Evolutionary conservation across 2,797 vertebrate genomes (phyloP), one percentile per base, ranked within the genome.

Genomic region (Sebastes steindachneri): DNA sequence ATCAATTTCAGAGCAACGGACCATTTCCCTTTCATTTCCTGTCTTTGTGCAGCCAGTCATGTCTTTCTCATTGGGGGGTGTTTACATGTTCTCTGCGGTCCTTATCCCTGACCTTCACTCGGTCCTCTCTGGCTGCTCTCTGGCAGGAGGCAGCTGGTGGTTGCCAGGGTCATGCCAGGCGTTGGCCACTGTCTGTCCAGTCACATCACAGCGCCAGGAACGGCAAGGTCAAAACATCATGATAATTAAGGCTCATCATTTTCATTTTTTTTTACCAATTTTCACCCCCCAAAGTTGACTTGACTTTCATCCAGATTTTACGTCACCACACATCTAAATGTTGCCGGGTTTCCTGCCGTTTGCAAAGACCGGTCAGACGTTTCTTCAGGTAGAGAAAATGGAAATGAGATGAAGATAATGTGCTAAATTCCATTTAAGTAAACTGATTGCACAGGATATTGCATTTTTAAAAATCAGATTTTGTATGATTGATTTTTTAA

Each of bases 151-250:
- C 91, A 90, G 88, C 88, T 90, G 90, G 84, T 75, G 37, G 84
- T 87, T 92, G 93, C 92, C 94, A 92, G 94, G 88, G 86, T 91
- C 94, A 93, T 78, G 89, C 92, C 86, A 92, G 83, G 93, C 90
- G 62, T 88, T 93, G 91, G 92, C 92, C 86, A 77, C 85, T 86
- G 83, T 87, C 86, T 79, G 86, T 92, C 83, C 86, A 78, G 79
- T 86, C 82, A 67, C 87, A 75, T 88, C 85, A 75, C 78, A 53
- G 75, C 65, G 68, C 85, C 91, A 91, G 87, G 54, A 81, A 77
- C 74, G 68, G 68, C 91, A 93, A 94, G 93, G 93, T 94, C 93
- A 89, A 78, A 86, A 75, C 26, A 79, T 80, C 69, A 63, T 35
- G 70, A 66, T 64, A 55, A 76, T 66, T 33, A 75, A 74, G 21